Evolutionary conservation across 2,888 invertebrate genomes (phyloP).

Genomic region (Eulithis prunata): DNA sequence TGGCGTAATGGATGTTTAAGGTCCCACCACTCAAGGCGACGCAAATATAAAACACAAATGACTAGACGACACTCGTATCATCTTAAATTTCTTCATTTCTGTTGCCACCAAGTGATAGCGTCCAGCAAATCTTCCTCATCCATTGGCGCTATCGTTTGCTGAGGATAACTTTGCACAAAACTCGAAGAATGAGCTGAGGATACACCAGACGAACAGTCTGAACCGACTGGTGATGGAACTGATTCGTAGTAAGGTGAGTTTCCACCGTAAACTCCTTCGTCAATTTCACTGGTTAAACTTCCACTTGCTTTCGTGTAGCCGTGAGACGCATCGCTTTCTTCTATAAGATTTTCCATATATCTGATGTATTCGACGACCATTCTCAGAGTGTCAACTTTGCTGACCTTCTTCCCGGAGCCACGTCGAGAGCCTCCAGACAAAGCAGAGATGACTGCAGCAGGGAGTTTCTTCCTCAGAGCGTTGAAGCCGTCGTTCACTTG

Average conservation of each 20-base stretch:
- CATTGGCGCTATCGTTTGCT: conserved; percentile 85
- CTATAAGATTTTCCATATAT: conserved; percentile 90
- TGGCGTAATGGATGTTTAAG: neutral
- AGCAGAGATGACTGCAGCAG: conserved; percentile 90
- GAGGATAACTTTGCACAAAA: conserved; percentile 53
- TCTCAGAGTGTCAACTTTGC: conserved; percentile 95
- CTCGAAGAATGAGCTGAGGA: conserved; percentile 69
- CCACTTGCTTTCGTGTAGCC: conserved; percentile 54
- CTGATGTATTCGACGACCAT: conserved; percentile 96
- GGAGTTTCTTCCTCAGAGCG: conserved; percentile 93
- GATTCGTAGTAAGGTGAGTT: conserved; percentile 76
- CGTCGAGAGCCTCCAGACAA: conserved; percentile 86
- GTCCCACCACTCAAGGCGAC: neutral
- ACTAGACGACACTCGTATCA: conserved; percentile 53
- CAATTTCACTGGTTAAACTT: conserved; percentile 52
- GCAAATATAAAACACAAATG: conserved; percentile 39
- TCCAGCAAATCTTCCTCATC: conserved; percentile 94
- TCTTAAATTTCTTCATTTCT: conserved; percentile 67
- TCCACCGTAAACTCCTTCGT: conserved; percentile 70
- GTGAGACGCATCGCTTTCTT: conserved; percentile 86
- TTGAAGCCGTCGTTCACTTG: conserved; percentile 97
- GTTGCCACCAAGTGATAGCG: conserved; percentile 92
- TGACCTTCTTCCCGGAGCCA: conserved; percentile 92
- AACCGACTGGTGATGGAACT: conserved; percentile 88
- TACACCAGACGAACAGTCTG: conserved; percentile 86